Evolutionary conservation across 2,113 vertebrate species (phyloP).

Genomic region (Rafetus swinhoei): DNA sequence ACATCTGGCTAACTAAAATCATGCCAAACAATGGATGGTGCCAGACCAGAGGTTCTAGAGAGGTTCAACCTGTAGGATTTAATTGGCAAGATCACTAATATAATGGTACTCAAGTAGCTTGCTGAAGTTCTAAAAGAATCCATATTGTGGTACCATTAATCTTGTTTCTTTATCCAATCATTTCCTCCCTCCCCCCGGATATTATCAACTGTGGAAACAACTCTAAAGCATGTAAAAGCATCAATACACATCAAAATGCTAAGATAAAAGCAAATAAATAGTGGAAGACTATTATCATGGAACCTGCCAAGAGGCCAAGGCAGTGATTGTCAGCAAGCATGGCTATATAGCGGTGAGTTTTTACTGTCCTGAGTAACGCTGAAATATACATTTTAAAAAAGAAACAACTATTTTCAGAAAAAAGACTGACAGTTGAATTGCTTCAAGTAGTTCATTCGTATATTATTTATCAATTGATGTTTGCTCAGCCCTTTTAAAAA

Average conservation of each 20-base stretch:
- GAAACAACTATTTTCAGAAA: background rate
- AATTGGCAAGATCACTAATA: background rate
- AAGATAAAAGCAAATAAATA: background rate
- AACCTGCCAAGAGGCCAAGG: background rate
- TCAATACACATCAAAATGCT: constrained; percentile 6
- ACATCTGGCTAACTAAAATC: too few relatives aligned
- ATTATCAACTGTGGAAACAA: constrained; percentile 5
- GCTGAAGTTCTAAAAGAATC: constrained; percentile 22
- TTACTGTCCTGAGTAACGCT: background rate
- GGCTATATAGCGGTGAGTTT: background rate
- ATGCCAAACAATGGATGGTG: too few relatives aligned
- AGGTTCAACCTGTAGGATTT: background rate
- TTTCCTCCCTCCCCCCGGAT: background rate
- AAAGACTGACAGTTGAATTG: background rate
- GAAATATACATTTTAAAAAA: background rate
- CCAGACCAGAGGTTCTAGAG: too few relatives aligned
- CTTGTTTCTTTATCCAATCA: background rate
- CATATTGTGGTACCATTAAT: constrained; percentile 2
- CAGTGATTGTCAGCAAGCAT: background rate
- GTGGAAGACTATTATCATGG: background rate
- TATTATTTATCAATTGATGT: background rate
- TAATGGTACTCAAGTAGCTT: constrained; percentile 12
- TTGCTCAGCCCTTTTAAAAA: background rate
- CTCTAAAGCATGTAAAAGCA: constrained; percentile 2
- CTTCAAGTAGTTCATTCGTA: background rate